These are phyloP conservation scores for Pediacus dermestoides DNA, from an alignment of 2,888 invertebrate genomes.

Conservation along the genomic window DNA sequence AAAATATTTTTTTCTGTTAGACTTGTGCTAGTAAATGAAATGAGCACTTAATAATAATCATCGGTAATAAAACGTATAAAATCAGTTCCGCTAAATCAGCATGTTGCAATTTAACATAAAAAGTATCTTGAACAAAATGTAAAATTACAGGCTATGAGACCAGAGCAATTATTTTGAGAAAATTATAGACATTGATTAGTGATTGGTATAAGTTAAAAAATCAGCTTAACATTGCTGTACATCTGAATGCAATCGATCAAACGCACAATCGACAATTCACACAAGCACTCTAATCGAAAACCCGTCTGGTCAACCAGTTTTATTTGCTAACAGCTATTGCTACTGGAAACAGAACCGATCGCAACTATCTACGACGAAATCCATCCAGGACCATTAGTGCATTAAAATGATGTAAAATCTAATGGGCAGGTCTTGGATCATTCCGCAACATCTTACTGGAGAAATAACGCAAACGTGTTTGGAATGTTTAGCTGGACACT, in stretches of 20 bases:
- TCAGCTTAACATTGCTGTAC: constrained; percentile 38
- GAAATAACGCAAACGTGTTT: constrained; percentile 42
- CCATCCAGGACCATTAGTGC: constrained; percentile 3
- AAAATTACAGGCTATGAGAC: constrained; percentile 30
- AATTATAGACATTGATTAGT: constrained; percentile 40
- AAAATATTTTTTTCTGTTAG: background rate
- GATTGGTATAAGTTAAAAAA: constrained; percentile 39
- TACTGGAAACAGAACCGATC: constrained; percentile 37
- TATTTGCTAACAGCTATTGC: constrained; percentile 44
- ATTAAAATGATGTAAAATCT: constrained; percentile 11
- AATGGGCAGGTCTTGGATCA: constrained; percentile 27
- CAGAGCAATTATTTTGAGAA: constrained; percentile 34
- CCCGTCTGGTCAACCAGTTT: constrained; percentile 39
- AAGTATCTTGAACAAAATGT: constrained; percentile 29
- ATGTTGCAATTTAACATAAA: constrained; percentile 9
- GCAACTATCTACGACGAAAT: constrained; percentile 9
- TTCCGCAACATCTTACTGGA: constrained; percentile 32
- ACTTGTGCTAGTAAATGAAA: no score
- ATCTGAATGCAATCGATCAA: constrained; percentile 29
- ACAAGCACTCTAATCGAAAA: constrained; percentile 22
- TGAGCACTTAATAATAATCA: constrained; percentile 1
- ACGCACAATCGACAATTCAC: constrained; percentile 7
- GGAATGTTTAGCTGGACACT: constrained; percentile 39
- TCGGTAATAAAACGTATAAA: constrained; percentile 1
- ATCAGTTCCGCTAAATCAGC: constrained; percentile 2